Evolutionary conservation across 2,888 invertebrate genomes (phyloP), one percentile per base, ranked within the genome.

Genomic region (Eumerus sabulonum): DNA sequence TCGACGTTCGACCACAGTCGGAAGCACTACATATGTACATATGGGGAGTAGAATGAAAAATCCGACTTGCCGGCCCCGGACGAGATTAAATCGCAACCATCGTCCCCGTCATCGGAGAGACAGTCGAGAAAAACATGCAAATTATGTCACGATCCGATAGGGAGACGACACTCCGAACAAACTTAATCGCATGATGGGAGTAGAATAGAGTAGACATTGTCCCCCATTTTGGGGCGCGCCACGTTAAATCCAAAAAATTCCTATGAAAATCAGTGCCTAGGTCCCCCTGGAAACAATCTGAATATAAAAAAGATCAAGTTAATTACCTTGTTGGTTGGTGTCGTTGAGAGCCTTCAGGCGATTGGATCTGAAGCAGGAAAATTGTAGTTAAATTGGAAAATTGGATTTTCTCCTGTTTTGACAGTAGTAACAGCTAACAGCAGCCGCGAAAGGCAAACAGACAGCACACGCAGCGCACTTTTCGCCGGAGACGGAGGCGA

Each of bases 261-360:
- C 17, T 17, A 9, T 51, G 14, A 35, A 9, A 16, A 42, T 13
- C 42, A 7, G 42, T n/a, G n/a, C n/a, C n/a, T n/a, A n/a, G n/a
- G n/a, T n/a, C 4, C n/a, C 7, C 4, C 42, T 27, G 7, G 27
- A 27, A 27, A 11, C 16, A 51, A 51, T 51, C 11, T 14, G 11
- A 3, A 51, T 9, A 7, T 14, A 16, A 38, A 18, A 35, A 19
- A 36, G 35, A 42, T 50, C 51, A 18, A 14, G 36, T 12, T 45
- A 73, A 64, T 68, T 77, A 77, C 77, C 77, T 77, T 77, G 51
- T 19, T 60, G 66, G 64, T 68, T 68, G 47, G 67, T 62, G 73
- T 27, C 27, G 27, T 27, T 27, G 62, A 67, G 73, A 73, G 56
- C 47, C 67, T 48, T 68, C 16, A 60, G 50, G 50, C 66, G 71